Conservation (phyloP, 2,888 invertebrate species). For the Chrysolina americana region DNA sequence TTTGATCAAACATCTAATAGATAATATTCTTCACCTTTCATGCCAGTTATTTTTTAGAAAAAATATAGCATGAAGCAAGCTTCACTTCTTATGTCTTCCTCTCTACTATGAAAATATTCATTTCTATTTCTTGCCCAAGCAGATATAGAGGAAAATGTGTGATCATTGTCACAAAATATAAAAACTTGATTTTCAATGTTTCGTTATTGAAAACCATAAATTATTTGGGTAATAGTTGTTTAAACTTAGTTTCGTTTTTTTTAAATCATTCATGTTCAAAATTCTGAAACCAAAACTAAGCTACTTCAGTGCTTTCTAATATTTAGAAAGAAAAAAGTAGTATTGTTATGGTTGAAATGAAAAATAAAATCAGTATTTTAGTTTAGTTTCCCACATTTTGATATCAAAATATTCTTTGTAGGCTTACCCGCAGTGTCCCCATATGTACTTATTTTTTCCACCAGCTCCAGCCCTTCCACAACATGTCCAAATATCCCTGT, state of each 20-base stretch:
- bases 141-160: conserved; percentile 16
- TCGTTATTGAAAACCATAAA: conserved; percentile 74
- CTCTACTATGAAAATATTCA: conserved; percentile 29
- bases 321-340: conserved; percentile 25
- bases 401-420: conserved; percentile 80
- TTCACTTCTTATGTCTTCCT: conserved; percentile 21
- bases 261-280: not conserved
- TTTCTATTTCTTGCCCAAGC: not conserved
- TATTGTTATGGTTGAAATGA: conserved; percentile 15
- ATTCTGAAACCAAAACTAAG: not conserved
- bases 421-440: conserved; percentile 86
- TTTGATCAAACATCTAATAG: conserved; percentile 48
- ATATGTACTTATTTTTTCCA: conserved; percentile 83
- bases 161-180: conserved; percentile 11
- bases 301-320: conserved; percentile 1
- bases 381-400: conserved; percentile 80
- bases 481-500: conserved; percentile 88
- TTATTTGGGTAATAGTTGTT: not conserved
- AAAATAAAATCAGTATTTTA: conserved; percentile 37
- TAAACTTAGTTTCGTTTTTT: not conserved
- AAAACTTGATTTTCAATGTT: conserved; percentile 78
- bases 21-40: conserved; percentile 35
- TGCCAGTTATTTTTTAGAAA: conserved; percentile 28
- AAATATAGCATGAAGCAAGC: conserved; percentile 14
- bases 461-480: conserved; percentile 83